These are phyloP conservation scores for Pholis gunnellus DNA, from an alignment of 2,113 vertebrate genomes.

Conservation along the genomic window DNA sequence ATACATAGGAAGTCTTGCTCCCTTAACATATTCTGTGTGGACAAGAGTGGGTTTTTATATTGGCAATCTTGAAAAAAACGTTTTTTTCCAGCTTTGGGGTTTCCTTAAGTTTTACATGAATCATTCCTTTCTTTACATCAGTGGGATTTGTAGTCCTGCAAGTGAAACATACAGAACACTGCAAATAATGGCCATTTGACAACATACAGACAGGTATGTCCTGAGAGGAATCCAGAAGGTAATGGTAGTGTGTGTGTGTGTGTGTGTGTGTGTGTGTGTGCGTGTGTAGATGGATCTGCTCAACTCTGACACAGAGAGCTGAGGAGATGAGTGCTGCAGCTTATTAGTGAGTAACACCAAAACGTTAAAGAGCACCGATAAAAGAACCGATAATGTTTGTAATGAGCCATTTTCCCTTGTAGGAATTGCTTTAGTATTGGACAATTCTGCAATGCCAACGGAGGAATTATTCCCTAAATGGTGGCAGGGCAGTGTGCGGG, in stretches of 20 bases:
- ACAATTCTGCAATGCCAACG: background rate
- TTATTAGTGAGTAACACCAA: background rate
- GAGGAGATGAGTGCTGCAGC: too few species aligned
- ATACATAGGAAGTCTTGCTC: constrained; percentile 35
- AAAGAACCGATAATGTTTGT: background rate
- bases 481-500: background rate
- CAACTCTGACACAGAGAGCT: too few species aligned
- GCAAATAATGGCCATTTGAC: constrained; percentile 16
- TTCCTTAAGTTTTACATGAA: background rate
- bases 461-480: background rate
- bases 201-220: background rate
- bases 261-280: too few species aligned
- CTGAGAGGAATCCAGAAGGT: too few species aligned
- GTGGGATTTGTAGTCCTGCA: constrained; percentile 26
- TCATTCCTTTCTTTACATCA: background rate
- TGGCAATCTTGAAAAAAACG: constrained; percentile 15
- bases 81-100: constrained; percentile 9
- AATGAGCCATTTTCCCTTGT: background rate
- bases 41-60: constrained; percentile 6
- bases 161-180: constrained; percentile 11
- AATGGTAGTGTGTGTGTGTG: too few species aligned
- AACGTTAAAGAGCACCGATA: background rate
- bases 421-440: background rate
- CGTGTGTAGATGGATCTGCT: too few species aligned
- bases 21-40: constrained; percentile 28